Conservation (phyloP, 2,113 vertebrate species). For the Rhea americana region DNA sequence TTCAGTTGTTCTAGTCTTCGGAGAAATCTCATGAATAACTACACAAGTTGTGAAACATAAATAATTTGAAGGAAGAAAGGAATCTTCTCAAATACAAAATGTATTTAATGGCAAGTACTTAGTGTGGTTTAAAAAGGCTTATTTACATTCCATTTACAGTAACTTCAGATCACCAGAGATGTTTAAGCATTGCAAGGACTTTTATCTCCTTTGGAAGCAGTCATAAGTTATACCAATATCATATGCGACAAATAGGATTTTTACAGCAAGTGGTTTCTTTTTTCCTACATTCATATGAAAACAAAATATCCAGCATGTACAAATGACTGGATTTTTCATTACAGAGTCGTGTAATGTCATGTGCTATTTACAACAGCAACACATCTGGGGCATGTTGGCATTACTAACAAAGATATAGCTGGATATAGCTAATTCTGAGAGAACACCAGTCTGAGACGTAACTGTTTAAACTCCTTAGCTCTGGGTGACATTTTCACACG, state of each 20-base stretch:
- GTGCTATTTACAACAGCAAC: not conserved
- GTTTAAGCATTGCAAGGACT: not conserved
- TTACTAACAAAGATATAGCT: not conserved
- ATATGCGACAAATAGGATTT: not conserved
- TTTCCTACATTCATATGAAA: not conserved
- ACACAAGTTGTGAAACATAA: not conserved
- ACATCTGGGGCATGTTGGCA: not conserved
- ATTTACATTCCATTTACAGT: not conserved
- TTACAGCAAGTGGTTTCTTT: not conserved
- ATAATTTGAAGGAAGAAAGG: not conserved
- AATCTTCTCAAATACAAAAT: not conserved
- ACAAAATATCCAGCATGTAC: not conserved
- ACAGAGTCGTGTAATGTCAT: not conserved
- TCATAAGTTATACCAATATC: not conserved
- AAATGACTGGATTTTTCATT: not conserved
- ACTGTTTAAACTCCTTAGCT: not conserved
- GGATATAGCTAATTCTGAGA: not conserved
- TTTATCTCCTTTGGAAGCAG: not conserved
- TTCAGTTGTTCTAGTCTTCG: not conserved
- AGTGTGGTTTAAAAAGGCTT: not conserved
- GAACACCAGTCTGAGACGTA: not conserved
- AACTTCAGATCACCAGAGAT: not conserved
- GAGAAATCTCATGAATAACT: not conserved
- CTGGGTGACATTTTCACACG: not conserved
- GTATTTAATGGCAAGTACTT: not conserved